Conservation (phyloP, 2,797 vertebrate species). For the Enteromius viviparus region DNA sequence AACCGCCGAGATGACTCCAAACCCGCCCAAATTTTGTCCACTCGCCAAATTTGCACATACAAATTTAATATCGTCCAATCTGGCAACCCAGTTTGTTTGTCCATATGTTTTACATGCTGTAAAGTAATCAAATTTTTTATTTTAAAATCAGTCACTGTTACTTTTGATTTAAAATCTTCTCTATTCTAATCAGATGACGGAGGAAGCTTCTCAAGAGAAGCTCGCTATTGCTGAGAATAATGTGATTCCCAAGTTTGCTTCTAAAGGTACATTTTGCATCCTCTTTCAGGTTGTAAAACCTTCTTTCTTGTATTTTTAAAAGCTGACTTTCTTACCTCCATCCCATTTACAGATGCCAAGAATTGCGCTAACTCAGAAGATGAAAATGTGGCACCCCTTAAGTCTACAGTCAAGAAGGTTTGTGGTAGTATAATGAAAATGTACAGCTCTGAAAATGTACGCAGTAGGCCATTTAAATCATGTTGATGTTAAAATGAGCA, state of each 20-base stretch:
- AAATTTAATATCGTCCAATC: too few species aligned
- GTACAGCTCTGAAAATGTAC: background rate
- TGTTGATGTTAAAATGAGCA: background rate
- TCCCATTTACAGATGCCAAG: slow-evolving; percentile 62
- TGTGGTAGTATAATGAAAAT: background rate
- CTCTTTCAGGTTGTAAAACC: background rate
- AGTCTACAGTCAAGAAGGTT: slow-evolving; percentile 69
- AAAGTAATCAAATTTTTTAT: background rate
- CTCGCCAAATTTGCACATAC: too few species aligned
- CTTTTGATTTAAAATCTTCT: background rate
- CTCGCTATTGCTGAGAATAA: slow-evolving; percentile 72
- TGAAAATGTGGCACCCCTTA: slow-evolving; percentile 63
- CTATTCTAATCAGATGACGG: slow-evolving; percentile 65
- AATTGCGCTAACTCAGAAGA: slow-evolving; percentile 64
- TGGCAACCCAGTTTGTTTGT: background rate
- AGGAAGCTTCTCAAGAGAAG: slow-evolving; percentile 72
- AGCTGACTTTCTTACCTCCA: background rate
- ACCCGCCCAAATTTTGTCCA: too few species aligned
- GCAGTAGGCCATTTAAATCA: background rate
- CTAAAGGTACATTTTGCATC: slow-evolving; percentile 68
- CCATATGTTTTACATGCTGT: background rate
- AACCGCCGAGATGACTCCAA: too few species aligned
- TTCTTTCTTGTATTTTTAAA: background rate
- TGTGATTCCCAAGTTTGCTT: slow-evolving; percentile 66
- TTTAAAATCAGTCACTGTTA: background rate